Percentiles rank a stretch among this genome's conserved stretches.
These are phyloP conservation scores for Drosophila neutralis DNA, from an alignment of 2,888 invertebrate species.

Conservation along the genomic window DNA sequence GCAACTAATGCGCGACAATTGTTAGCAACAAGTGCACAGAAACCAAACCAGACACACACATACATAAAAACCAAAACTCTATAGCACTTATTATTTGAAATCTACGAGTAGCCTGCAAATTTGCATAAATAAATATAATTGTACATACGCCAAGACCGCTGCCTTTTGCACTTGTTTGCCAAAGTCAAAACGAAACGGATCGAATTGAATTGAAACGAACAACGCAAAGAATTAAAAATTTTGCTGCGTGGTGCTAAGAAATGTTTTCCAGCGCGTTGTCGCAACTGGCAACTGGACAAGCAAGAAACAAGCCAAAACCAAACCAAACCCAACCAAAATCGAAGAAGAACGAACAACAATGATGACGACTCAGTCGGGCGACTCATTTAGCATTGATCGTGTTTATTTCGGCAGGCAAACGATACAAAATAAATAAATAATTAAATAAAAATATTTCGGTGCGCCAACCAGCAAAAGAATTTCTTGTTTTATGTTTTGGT, in stretches of 20 bases:
- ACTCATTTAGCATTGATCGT: constrained; percentile 70
- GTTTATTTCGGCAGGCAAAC: constrained; percentile 74
- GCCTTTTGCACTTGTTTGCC: constrained; percentile 49
- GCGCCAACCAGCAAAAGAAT: constrained; percentile 62
- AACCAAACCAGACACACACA: constrained; percentile 13
- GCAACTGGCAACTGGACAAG: constrained; percentile 35
- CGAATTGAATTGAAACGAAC: not conserved
- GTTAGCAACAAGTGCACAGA: constrained; percentile 44
- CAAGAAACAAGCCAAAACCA: constrained; percentile 24
- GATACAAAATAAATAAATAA: constrained; percentile 62
- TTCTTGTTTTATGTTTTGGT: constrained; percentile 56
- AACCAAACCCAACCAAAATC: constrained; percentile 18
- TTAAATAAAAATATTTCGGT: constrained; percentile 41
- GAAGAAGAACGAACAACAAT: constrained; percentile 45
- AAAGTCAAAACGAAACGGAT: constrained; percentile 19
- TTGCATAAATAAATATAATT: constrained; percentile 74
- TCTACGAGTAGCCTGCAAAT: constrained; percentile 47
- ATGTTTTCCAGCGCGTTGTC: constrained; percentile 66
- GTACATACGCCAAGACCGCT: constrained; percentile 26
- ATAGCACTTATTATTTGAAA: constrained; percentile 39
- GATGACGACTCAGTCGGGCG: constrained; percentile 22
- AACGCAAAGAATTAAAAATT: not conserved
- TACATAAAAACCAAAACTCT: constrained; percentile 12
- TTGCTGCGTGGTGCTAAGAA: constrained; percentile 50
- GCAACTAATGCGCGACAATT: constrained; percentile 66